phyloP scores from a whole-genome alignment of 1,140 invertebrate genomes.

The Eubasilissa regina region DNA sequence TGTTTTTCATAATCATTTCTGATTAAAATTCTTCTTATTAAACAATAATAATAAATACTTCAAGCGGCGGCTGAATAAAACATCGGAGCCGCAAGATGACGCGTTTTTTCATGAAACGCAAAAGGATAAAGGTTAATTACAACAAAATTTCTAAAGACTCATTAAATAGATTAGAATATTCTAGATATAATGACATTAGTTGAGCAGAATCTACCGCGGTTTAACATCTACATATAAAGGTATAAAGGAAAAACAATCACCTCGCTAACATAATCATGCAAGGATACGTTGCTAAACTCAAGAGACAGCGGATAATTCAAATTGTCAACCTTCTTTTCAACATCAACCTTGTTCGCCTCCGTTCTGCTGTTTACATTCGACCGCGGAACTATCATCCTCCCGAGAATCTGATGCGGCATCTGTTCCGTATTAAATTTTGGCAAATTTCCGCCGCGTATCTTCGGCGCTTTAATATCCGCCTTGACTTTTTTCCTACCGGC shows the following conservation, averaged over 20 bases:
- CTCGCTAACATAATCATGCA: slow-evolving; percentile 45
- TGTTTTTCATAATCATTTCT: too few species aligned
- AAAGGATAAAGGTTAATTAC: too few species aligned
- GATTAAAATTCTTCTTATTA: too few species aligned
- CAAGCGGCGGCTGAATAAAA: too few species aligned
- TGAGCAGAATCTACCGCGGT: too few species aligned
- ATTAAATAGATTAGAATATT: too few species aligned
- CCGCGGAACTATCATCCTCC: slow-evolving; percentile 7
- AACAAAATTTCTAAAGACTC: too few species aligned
- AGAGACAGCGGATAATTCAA: slow-evolving; percentile 14
- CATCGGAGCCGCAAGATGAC: too few species aligned
- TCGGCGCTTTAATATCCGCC: slow-evolving; percentile 48
- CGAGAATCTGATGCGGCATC: slow-evolving; percentile 12
- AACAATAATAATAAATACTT: too few species aligned
- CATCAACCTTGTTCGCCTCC: not conserved
- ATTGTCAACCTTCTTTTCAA: slow-evolving; percentile 23
- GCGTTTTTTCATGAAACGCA: too few species aligned
- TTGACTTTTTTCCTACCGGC: slow-evolving; percentile 43
- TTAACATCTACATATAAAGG: too few species aligned
- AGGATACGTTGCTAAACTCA: slow-evolving; percentile 5
- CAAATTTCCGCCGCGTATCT: slow-evolving; percentile 13
- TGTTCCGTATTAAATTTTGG: slow-evolving; percentile 15
- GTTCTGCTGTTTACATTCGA: not conserved
- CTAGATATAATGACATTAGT: too few species aligned
- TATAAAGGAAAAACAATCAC: slow-evolving; percentile 24